These are phyloP conservation scores for Stegodyphus dumicola DNA, from an alignment of 1,140 invertebrate species.

Conservation along the genomic window DNA sequence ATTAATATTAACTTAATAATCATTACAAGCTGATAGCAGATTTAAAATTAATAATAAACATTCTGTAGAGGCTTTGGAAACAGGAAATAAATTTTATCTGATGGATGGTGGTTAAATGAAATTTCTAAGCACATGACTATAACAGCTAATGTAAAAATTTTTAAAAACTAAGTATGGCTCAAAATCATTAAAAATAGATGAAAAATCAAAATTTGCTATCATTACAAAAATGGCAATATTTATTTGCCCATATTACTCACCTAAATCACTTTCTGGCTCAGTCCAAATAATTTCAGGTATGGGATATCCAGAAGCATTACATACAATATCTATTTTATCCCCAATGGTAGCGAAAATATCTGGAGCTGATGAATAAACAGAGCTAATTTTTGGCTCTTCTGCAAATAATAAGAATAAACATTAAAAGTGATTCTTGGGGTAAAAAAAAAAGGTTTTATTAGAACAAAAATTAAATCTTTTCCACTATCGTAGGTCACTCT, in stretches of 20 bases:
- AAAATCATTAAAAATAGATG: neutral
- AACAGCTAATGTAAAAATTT: neutral
- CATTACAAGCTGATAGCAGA: neutral
- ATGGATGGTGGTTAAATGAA: no score
- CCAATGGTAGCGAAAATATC: slow-evolving; percentile 23
- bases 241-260: neutral
- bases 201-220: neutral
- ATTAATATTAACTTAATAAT: neutral
- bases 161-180: neutral
- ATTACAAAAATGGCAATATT: no score
- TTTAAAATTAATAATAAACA: no score
- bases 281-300: slow-evolving; percentile 20
- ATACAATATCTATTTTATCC: slow-evolving; percentile 34
- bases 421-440: neutral
- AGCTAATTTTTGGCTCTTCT: neutral
- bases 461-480: no score
- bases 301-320: slow-evolving; percentile 39
- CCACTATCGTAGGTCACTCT: no score
- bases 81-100: no score
- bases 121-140: no score
- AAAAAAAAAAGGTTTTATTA: no score
- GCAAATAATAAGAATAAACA: neutral
- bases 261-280: slow-evolving; percentile 7
- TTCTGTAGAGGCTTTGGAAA: no score
- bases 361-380: slow-evolving; percentile 15